These are phyloP conservation scores for Cyclophora albipunctata DNA, from an alignment of 2,888 invertebrate species.

Conservation along the genomic window DNA sequence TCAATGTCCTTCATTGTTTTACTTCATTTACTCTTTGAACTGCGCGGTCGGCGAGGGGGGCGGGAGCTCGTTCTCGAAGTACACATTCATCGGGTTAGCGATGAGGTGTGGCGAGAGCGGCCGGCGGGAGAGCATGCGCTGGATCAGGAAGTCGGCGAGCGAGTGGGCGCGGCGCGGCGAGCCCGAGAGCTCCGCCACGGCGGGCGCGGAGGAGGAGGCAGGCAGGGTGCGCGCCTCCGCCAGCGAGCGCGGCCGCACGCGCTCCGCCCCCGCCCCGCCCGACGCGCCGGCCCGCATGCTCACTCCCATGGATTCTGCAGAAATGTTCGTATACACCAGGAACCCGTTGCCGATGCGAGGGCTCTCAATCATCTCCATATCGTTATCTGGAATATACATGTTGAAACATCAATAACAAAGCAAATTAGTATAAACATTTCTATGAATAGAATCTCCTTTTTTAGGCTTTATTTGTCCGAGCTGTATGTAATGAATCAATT, in stretches of 20 bases:
- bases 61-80: constrained; percentile 17
- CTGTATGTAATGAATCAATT: not conserved
- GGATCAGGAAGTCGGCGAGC: constrained; percentile 38
- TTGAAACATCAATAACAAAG: not conserved
- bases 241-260: constrained; percentile 52
- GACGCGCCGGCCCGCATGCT: constrained; percentile 38
- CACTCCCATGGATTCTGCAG: constrained; percentile 28
- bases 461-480: not conserved
- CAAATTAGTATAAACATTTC: not conserved
- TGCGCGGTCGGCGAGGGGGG: not conserved
- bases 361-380: not conserved
- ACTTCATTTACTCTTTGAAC: too few species aligned
- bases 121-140: constrained; percentile 23
- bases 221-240: constrained; percentile 38
- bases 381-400: not conserved
- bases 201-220: constrained; percentile 23
- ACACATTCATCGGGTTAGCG: constrained; percentile 55
- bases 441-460: not conserved
- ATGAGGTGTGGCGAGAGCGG: constrained; percentile 35
- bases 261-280: constrained; percentile 20
- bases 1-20: too few species aligned
- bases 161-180: constrained; percentile 37
- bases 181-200: constrained; percentile 32
- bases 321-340: constrained; percentile 43
- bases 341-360: constrained; percentile 16